Percentiles rank a stretch among this genome's conserved stretches.
Evolutionary conservation across 2,113 vertebrate species (phyloP).

Genomic region (Vidua chalybeata): DNA sequence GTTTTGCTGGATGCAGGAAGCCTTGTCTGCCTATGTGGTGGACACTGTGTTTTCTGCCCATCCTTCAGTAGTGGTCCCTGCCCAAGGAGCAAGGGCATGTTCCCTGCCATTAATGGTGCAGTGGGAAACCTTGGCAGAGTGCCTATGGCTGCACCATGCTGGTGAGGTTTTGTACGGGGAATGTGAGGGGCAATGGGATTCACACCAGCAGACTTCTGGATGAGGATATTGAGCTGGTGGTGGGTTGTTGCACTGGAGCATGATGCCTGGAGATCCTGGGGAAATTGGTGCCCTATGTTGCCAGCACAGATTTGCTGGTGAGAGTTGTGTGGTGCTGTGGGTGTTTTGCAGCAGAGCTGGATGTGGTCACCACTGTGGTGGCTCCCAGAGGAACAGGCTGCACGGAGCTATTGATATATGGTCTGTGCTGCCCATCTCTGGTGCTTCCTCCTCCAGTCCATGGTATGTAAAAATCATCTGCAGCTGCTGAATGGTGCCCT

Average conservation of each 20-base stretch:
- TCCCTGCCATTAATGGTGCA: neutral
- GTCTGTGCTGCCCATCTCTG: neutral
- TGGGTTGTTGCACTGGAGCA: accelerated
- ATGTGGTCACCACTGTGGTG: accelerated
- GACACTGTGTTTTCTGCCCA: neutral
- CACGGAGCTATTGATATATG: neutral
- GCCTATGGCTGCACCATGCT: neutral
- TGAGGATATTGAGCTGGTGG: neutral
- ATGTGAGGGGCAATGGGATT: neutral
- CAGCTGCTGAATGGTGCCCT: neutral
- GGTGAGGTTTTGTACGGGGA: neutral
- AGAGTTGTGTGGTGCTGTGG: neutral
- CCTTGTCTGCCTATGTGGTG: neutral
- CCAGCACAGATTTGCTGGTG: neutral
- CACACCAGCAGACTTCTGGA: neutral
- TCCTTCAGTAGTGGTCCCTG: neutral
- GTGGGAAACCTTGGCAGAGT: neutral
- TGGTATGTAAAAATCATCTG: neutral
- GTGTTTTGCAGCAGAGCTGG: neutral
- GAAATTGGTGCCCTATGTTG: neutral
- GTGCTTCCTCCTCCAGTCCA: neutral
- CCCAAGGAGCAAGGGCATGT: accelerated
- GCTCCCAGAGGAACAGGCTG: neutral
- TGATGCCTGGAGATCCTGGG: accelerated
- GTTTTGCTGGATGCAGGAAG: neutral